Conservation (phyloP, 1,140 invertebrate genomes). For the Myzus persicae region DNA sequence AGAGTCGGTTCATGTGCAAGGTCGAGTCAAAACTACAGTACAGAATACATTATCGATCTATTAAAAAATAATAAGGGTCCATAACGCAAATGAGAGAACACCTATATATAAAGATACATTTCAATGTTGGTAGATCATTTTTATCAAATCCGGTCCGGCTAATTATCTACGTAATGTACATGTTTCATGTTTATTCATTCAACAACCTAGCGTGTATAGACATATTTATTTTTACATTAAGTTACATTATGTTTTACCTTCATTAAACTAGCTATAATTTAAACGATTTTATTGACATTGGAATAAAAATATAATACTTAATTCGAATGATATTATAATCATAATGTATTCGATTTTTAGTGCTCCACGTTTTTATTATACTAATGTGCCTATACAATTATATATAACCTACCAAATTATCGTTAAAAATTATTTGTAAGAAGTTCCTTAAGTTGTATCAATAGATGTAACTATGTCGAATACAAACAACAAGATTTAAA, state of each 20-base stretch:
- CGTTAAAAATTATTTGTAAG: background rate
- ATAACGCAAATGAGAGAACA: too few relatives aligned
- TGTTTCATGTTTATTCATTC: background rate
- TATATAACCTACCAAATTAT: background rate
- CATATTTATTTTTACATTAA: constrained; percentile 13
- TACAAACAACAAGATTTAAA: background rate
- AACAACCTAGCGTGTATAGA: background rate
- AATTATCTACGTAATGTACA: background rate
- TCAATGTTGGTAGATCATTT: background rate
- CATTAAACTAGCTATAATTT: background rate
- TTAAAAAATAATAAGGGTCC: too few relatives aligned
- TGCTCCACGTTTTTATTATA: background rate
- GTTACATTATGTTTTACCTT: background rate
- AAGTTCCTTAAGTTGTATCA: background rate
- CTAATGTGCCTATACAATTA: background rate
- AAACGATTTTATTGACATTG: background rate
- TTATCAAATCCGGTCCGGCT: background rate
- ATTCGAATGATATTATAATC: background rate
- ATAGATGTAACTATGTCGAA: background rate
- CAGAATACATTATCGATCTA: too few relatives aligned
- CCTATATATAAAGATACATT: background rate
- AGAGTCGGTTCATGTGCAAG: background rate
- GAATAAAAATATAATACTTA: background rate
- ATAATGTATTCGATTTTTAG: background rate
- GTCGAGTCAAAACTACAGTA: background rate